Base-by-base conservation (phyloP, 2,113 vertebrate species). In the Thryonomys swinderianus region DNA sequence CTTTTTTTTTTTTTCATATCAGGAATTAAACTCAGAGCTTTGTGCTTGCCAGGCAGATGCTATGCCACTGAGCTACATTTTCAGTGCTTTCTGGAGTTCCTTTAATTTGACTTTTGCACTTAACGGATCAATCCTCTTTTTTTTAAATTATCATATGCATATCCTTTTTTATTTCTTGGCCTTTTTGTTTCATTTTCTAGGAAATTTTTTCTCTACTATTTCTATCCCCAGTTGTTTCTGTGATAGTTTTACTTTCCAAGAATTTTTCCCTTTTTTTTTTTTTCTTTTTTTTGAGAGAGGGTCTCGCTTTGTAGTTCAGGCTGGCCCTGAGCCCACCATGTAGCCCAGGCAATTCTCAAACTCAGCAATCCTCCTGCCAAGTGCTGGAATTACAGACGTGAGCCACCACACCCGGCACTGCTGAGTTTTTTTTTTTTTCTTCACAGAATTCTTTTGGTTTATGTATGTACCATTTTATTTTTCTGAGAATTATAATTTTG, bases 201-300 rank as follows among this genome's bases (percentile, higher is more conserved):
- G 57, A 74, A 5, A 5, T 59, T 85, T 89, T 85, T 67, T 34
- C 32, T 80, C 11, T 88, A 45, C 69, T 85, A 10, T 14, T 69
- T 90, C 78, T 42, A 82, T 16, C 32, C 21, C 21, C 66, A 23
- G 32, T 90, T 71, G 48, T 91, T 88, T 80, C 25, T 85, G 17
- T 42, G 40, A 78, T 61, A 32, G 11, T 94, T 92, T 94, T 59
- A 55, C 59, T 92, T 87, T 90, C 42, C 16, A 37, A 74, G 69
- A 71, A 51, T 23, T 92, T 66, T 88, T n/a, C n/a, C n/a, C n/a
- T 85, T 93, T 69, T 83, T 16, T 90, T 55, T 8, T 93, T 83
- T 76, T 21, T 51, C 30, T 85, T 93, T 69, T 83, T 16, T 90
- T 55, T 8, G n/a, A n/a, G n/a, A n/a, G n/a, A n/a, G n/a, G n/a